These are phyloP conservation scores for Cheilosia vernalis DNA, from an alignment of 2,888 invertebrate genomes.

Conservation along the genomic window DNA sequence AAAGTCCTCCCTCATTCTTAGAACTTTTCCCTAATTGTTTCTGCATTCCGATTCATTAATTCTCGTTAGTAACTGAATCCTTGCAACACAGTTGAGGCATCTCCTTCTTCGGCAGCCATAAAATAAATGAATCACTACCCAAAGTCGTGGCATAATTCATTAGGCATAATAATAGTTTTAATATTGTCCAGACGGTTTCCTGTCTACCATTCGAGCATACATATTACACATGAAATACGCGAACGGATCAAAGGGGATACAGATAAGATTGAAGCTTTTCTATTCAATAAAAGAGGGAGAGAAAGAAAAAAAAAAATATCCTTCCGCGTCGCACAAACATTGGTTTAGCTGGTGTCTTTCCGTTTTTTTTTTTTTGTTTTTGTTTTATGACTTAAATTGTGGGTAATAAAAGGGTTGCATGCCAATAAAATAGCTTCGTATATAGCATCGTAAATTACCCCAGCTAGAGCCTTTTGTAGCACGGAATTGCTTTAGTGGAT, in stretches of 20 bases:
- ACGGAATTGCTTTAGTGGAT: constrained; percentile 66
- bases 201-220: constrained; percentile 9
- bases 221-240: constrained; percentile 15
- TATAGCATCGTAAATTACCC: constrained; percentile 70
- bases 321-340: constrained; percentile 7
- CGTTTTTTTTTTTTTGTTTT: not conserved
- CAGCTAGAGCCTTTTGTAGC: constrained; percentile 61
- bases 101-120: not conserved
- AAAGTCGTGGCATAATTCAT: constrained; percentile 49
- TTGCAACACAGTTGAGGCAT: not conserved
- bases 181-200: constrained; percentile 23
- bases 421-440: constrained; percentile 67
- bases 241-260: not conserved
- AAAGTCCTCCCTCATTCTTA: not conserved
- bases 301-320: not conserved
- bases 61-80: constrained; percentile 6
- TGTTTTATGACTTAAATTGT: constrained; percentile 34
- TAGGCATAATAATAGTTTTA: constrained; percentile 40
- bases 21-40: constrained; percentile 13
- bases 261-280: constrained; percentile 21
- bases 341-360: constrained; percentile 6
- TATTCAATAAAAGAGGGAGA: constrained; percentile 19
- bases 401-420: constrained; percentile 60
- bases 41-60: constrained; percentile 39
- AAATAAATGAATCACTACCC: constrained; percentile 24